These are phyloP conservation scores for Acyrthosiphon pisum DNA, from an alignment of 1,140 invertebrate species.

Conservation along the genomic window DNA sequence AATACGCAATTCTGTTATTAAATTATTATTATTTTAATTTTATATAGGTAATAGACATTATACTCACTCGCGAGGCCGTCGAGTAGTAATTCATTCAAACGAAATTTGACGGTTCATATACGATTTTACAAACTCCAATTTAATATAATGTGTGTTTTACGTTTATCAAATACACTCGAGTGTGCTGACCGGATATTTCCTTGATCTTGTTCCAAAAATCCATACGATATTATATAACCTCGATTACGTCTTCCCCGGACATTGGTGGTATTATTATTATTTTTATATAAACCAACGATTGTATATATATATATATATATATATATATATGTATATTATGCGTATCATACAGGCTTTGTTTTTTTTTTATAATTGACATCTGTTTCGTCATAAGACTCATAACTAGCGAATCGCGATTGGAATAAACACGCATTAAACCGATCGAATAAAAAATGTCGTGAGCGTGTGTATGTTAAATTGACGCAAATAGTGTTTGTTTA, in stretches of 20 bases:
- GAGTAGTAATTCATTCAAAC: not conserved
- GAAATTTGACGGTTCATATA: slow-evolving; percentile 11
- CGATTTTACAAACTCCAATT: slow-evolving; percentile 10
- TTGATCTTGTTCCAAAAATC: slow-evolving; percentile 42
- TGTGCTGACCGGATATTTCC: slow-evolving; percentile 1
- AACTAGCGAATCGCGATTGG: not conserved
- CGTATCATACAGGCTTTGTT: not conserved
- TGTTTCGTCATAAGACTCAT: not conserved
- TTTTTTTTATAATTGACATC: not conserved
- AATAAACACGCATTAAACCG: not conserved
- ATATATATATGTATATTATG: not conserved
- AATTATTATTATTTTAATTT: not conserved
- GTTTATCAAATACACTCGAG: slow-evolving; percentile 6
- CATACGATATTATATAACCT: not conserved
- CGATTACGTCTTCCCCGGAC: not conserved
- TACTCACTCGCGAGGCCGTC: not conserved
- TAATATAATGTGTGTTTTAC: not conserved
- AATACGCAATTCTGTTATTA: not conserved
- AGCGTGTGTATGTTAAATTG: not conserved
- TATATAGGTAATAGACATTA: not conserved
- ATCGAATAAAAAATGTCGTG: not conserved
- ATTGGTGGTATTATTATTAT: not conserved
- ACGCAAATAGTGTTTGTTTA: not conserved
- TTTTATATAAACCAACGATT: not conserved
- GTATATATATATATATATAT: not conserved